Evolutionary conservation across 2,888 invertebrate species (phyloP).

Genomic region (Cecidostiba fungosa): DNA sequence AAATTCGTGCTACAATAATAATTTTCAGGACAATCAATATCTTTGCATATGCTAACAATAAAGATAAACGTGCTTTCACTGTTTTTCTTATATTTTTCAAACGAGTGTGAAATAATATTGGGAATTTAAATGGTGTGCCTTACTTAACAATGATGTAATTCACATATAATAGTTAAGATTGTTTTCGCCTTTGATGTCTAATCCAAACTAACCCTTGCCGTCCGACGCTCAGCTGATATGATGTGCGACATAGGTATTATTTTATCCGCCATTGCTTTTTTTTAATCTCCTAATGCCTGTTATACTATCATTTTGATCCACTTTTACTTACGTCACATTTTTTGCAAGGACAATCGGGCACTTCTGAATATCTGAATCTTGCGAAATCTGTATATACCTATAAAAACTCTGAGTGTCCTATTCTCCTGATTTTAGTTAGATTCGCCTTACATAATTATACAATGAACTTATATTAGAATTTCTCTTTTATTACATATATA

Average conservation of each 20-base stretch:
- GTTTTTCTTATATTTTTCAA: conserved; percentile 9
- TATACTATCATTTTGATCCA: conserved; percentile 50
- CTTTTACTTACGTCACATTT: conserved; percentile 27
- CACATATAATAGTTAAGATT: conserved; percentile 62
- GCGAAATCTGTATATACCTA: background rate
- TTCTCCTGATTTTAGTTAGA: conserved; percentile 39
- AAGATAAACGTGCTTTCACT: background rate
- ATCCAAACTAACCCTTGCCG: conserved; percentile 66
- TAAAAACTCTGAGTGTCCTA: conserved; percentile 29
- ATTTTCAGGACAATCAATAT: background rate
- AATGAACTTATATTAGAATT: conserved; percentile 33
- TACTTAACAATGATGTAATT: conserved; percentile 58
- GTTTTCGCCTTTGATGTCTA: conserved; percentile 66
- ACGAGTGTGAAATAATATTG: conserved; percentile 16
- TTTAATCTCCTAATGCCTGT: conserved; percentile 62
- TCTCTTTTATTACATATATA: conserved; percentile 7
- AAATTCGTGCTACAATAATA: too few relatives aligned
- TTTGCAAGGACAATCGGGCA: conserved; percentile 35
- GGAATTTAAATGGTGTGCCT: conserved; percentile 8
- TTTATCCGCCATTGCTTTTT: conserved; percentile 63
- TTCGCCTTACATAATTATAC: background rate
- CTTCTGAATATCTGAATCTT: background rate
- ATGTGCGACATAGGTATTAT: conserved; percentile 67
- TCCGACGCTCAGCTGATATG: conserved; percentile 69
- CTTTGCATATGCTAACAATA: background rate